These are phyloP conservation scores for Lepus europaeus DNA, from an alignment of 2,113 vertebrate genomes.

Conservation along the genomic window DNA sequence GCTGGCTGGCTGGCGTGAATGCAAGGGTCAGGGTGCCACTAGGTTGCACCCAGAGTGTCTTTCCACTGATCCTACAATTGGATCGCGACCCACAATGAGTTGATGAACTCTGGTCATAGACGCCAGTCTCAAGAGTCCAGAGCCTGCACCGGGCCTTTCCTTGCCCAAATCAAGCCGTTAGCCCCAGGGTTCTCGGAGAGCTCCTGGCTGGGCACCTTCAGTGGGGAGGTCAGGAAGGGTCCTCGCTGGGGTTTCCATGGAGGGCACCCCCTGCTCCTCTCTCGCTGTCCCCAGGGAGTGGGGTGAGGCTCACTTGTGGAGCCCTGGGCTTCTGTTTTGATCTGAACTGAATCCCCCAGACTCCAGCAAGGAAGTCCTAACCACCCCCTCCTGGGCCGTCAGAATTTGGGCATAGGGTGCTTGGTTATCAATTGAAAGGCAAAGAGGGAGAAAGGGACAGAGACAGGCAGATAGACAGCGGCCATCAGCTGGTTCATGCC, in stretches of 20 bases:
- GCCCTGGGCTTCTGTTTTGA: neutral
- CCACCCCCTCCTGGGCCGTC: neutral
- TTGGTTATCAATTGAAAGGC: no score
- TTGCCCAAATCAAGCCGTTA: constrained; percentile 45
- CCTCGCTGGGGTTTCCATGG: neutral
- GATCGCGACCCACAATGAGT: constrained; percentile 37
- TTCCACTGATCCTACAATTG: constrained; percentile 47
- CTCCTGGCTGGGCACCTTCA: neutral
- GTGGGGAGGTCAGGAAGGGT: neutral
- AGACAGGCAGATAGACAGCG: no score
- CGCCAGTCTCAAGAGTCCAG: constrained; percentile 40
- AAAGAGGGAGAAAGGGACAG: no score
- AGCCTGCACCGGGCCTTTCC: neutral
- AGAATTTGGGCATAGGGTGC: neutral
- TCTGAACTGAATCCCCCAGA: neutral
- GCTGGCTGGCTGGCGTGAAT: neutral
- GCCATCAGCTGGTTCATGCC: no score
- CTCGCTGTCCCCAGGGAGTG: neutral
- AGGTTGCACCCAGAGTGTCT: constrained; percentile 63
- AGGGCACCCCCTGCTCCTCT: neutral
- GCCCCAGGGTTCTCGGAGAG: neutral
- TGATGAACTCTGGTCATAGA: constrained; percentile 64
- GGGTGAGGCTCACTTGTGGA: neutral
- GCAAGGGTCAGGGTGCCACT: neutral
- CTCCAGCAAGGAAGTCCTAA: neutral